Conservation (phyloP, 2,888 invertebrate genomes). For the Zonitis immaculata region DNA sequence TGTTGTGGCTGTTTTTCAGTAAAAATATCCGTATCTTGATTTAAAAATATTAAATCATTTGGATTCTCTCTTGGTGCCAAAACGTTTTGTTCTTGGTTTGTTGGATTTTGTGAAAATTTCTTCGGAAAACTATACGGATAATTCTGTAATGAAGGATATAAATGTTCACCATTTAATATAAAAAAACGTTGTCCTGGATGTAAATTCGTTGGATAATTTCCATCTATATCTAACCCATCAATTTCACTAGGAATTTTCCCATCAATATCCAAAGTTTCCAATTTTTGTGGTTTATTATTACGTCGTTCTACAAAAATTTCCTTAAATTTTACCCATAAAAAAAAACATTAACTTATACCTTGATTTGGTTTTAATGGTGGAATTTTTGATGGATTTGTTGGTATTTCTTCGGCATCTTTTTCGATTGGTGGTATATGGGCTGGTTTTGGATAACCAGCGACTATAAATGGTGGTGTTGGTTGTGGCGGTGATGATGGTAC, state of each 20-base stretch:
- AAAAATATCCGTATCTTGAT: not conserved
- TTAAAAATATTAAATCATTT: not conserved
- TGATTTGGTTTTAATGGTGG: slow-evolving; percentile 28
- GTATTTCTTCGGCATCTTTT: slow-evolving; percentile 46
- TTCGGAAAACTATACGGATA: slow-evolving; percentile 25
- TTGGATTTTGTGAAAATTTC: slow-evolving; percentile 16
- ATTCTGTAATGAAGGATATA: slow-evolving; percentile 41
- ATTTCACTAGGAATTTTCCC: slow-evolving; percentile 23
- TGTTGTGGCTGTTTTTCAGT: not conserved
- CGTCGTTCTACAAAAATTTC: too few species aligned
- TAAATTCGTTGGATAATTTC: slow-evolving; percentile 25
- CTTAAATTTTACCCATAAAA: too few species aligned
- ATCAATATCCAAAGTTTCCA: slow-evolving; percentile 37
- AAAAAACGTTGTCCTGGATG: slow-evolving; percentile 55
- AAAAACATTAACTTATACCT: slow-evolving; percentile 9
- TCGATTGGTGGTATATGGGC: slow-evolving; percentile 44
- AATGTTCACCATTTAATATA: slow-evolving; percentile 54
- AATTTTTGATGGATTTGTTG: slow-evolving; percentile 39
- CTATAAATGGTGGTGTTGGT: slow-evolving; percentile 29
- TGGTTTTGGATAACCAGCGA: slow-evolving; percentile 41
- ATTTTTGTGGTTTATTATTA: slow-evolving; percentile 42
- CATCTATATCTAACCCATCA: slow-evolving; percentile 32
- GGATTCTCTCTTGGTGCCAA: slow-evolving; percentile 5
- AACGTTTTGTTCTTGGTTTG: too few species aligned
- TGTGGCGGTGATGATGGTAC: slow-evolving; percentile 36